Base-by-base conservation (phyloP, 2,888 invertebrate genomes). In the Augochlorella aurata region DNA sequence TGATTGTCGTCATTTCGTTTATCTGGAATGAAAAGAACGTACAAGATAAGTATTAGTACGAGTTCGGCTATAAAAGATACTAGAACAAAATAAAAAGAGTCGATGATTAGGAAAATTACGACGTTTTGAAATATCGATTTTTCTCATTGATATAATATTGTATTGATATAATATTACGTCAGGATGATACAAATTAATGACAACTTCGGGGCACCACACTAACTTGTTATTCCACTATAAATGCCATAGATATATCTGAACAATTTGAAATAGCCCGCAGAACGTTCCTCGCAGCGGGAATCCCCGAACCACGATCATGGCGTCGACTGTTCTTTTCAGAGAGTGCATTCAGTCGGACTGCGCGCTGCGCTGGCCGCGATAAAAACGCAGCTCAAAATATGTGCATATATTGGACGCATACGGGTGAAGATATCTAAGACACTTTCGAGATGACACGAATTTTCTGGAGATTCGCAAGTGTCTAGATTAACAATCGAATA, bases 201-300 rank as follows among this genome's bases (percentile, higher is more conserved):
- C 38, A 63, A 12, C 18, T 65, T 24, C 12, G 45, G 63, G 45
- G 49, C 69, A 18, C 21, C 18, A 58, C 63, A 65, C 24, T 38
- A 54, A 54, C 21, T 54, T 44, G 52, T 77, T 16, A 9, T 73
- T 45, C 45, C 29, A 44, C 68, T 45, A 69, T n/a, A 63, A 71
- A 71, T 61, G 67, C n/a, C 24, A 24, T 14, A 52, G 45, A 69
- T 73, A 50, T 78, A 49, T 73, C 24, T 21, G 29, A 50, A 16
- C 29, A 69, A 70, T 79, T 78, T 45, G 14, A 63, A 76, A 69
- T 49, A 74, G 74, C 85, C 83, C 83, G 85, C 77, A 85, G 82
- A 79, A 85, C 83, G 61, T 66, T 75, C 50, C 73, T 75, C 85
- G 61, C 84, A 82, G 74, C 79, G 67, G 85, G 84, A 58, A 73